Evolutionary conservation across 2,888 invertebrate species (phyloP).

Genomic region (Neria commutata): DNA sequence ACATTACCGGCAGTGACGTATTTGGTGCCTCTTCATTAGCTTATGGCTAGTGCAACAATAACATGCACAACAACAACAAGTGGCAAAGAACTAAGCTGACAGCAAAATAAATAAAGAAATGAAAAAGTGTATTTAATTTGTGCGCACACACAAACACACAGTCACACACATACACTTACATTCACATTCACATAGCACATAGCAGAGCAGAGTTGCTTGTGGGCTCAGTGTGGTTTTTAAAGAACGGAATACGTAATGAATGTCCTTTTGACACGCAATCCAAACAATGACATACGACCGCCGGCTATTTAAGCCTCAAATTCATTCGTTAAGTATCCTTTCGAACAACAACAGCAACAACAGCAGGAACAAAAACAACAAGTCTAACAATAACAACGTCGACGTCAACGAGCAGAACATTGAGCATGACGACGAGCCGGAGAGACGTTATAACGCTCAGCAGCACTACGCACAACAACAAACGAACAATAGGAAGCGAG

Average conservation of each 20-base stretch:
- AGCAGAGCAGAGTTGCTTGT: neutral
- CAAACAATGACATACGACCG: slow-evolving; percentile 1
- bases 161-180: no score
- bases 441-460: neutral
- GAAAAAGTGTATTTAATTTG: neutral
- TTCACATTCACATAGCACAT: neutral
- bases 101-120: slow-evolving; percentile 1
- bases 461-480: neutral
- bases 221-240: neutral
- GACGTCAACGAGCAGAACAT: no score
- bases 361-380: no score
- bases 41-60: neutral
- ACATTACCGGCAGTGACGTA: slow-evolving; percentile 2
- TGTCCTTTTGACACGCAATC: slow-evolving; percentile 12
- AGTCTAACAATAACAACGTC: no score
- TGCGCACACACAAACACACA: no score
- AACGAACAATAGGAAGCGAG: neutral
- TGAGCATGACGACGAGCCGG: no score
- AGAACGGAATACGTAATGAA: slow-evolving; percentile 1
- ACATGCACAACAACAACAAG: neutral
- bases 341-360: no score
- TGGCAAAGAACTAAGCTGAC: neutral
- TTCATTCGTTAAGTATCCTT: neutral
- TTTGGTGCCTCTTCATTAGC: slow-evolving; percentile 4
- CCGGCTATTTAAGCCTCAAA: neutral